These are phyloP conservation scores for Pristionchus exspectatus DNA, from an alignment of 2,888 invertebrate genomes.

Conservation along the genomic window DNA sequence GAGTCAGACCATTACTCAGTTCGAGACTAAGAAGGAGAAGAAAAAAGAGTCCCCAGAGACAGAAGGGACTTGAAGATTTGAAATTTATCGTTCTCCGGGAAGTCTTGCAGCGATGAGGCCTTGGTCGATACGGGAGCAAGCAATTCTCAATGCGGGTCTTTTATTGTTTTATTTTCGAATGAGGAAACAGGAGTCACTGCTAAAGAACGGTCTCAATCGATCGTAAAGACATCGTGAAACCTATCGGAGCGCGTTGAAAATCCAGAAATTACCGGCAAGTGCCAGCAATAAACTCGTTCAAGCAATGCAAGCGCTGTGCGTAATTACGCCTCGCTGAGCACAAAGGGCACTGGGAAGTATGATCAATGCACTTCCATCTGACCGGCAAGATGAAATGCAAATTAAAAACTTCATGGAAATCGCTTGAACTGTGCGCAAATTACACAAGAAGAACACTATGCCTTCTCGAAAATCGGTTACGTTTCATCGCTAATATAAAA, in stretches of 20 bases:
- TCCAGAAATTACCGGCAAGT: not conserved
- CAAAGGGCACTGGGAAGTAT: not conserved
- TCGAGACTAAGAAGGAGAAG: not conserved
- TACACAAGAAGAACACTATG: too few species aligned
- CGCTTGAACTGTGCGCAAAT: too few species aligned
- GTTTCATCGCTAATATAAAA: too few species aligned
- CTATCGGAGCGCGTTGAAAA: not conserved
- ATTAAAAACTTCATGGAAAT: too few species aligned
- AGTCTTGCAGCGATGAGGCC: not conserved
- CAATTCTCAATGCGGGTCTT: not conserved
- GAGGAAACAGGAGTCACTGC: not conserved
- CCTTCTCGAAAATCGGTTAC: too few species aligned
- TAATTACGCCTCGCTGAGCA: not conserved
- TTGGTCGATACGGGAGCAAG: not conserved
- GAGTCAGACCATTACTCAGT: not conserved
- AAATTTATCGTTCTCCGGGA: constrained; percentile 17
- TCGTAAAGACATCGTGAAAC: not conserved
- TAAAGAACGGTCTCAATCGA: not conserved
- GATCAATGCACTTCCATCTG: not conserved
- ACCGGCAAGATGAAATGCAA: not conserved
- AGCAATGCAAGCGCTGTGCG: not conserved
- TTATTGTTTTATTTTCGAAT: too few species aligned
- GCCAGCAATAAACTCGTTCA: not conserved
- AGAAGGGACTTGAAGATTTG: not conserved
- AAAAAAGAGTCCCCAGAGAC: not conserved